A percentile compares a stretch with the other conserved stretches of the same genome.
Conservation (phyloP, 2,797 vertebrate species). For the Euphonia xanthogaster region DNA sequence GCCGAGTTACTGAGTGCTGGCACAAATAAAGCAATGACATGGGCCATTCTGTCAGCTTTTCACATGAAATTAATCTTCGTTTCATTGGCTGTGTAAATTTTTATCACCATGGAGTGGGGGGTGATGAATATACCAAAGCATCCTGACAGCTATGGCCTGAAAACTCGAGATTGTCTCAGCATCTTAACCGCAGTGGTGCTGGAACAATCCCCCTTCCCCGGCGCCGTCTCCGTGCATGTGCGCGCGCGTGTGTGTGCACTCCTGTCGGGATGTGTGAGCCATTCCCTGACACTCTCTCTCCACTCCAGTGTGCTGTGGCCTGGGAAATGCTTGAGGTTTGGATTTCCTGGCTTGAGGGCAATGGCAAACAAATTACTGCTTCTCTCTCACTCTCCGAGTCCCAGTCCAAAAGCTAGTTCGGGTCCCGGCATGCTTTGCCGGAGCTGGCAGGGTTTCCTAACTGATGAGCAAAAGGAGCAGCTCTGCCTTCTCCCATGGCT, state of each 20-base stretch:
- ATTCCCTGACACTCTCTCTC: slow-evolving; percentile 18
- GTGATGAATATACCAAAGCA: slow-evolving; percentile 67
- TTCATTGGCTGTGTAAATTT: slow-evolving; percentile 75
- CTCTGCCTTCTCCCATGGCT: not conserved
- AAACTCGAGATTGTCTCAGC: slow-evolving; percentile 55
- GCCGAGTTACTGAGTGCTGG: slow-evolving; percentile 72
- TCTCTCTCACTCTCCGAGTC: not conserved
- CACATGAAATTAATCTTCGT: slow-evolving; percentile 89
- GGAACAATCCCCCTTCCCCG: not conserved
- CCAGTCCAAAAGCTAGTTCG: not conserved
- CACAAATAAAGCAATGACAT: slow-evolving; percentile 74
- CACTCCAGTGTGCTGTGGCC: not conserved
- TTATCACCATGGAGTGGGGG: slow-evolving; percentile 66
- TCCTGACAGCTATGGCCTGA: slow-evolving; percentile 71
- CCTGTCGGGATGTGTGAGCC: not conserved
- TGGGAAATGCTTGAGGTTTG: slow-evolving; percentile 48
- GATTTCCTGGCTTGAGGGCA: slow-evolving; percentile 36
- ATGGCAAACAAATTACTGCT: slow-evolving; percentile 3
- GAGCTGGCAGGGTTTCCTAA: not conserved
- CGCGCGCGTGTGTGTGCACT: not conserved
- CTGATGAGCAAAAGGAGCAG: not conserved
- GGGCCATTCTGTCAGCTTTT: slow-evolving; percentile 89
- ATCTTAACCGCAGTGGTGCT: slow-evolving; percentile 27
- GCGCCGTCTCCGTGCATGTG: not conserved
- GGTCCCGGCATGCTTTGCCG: not conserved